Evolutionary conservation across 1,140 invertebrate species (phyloP).

Genomic region (Nixonia krombeini): DNA sequence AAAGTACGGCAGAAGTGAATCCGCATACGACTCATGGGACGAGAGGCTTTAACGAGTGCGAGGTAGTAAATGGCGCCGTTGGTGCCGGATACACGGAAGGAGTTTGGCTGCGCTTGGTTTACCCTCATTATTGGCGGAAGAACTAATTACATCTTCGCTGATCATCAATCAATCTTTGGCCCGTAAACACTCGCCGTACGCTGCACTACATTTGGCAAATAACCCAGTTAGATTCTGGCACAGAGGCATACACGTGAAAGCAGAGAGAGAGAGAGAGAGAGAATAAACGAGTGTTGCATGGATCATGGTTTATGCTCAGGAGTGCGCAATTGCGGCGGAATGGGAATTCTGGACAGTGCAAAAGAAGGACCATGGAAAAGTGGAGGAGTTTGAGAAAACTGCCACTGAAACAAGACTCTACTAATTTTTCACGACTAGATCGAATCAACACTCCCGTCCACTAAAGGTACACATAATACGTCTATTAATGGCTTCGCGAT

Average conservation of each 20-base stretch:
- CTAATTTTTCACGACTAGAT: no score
- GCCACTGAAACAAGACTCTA: no score
- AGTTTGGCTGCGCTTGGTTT: conserved; percentile 14
- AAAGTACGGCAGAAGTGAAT: no score
- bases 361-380: no score
- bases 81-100: conserved; percentile 3
- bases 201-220: neutral
- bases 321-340: no score
- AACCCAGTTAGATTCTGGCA: neutral
- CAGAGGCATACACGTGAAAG: neutral
- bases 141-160: conserved; percentile 23
- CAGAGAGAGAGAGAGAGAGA: neutral
- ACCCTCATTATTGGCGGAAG: conserved; percentile 6
- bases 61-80: conserved; percentile 9
- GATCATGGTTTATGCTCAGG: no score
- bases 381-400: no score
- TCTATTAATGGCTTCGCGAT: conserved; percentile 51
- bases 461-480: no score
- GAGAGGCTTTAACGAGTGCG: neutral
- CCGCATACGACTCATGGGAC: no score
- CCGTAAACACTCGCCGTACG: conserved; percentile 4
- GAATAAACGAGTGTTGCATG: neutral
- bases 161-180: conserved; percentile 14
- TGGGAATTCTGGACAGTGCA: no score
- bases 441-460: no score